Conservation (phyloP, 2,888 invertebrate species). For the Noctua fimbriata region DNA sequence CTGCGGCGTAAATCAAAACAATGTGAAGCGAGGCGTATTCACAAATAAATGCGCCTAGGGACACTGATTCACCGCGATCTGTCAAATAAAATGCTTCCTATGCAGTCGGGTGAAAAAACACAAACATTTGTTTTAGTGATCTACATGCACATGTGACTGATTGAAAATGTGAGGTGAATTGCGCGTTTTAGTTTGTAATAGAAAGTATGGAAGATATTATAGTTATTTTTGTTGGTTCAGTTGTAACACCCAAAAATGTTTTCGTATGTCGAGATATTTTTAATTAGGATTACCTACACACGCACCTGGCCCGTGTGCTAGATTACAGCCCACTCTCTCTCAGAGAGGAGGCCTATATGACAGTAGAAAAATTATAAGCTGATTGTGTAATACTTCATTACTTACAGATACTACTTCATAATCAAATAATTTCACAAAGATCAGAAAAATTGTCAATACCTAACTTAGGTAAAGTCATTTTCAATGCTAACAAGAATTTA, state of each 20-base stretch:
- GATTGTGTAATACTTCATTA: background rate
- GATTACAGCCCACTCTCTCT: background rate
- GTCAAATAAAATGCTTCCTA: conserved; percentile 82
- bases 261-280: background rate
- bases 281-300: background rate
- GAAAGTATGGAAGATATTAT: background rate
- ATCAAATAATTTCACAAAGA: background rate
- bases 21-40: conserved; percentile 80
- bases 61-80: conserved; percentile 83
- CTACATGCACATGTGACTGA: conserved; percentile 69
- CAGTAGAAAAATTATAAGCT: background rate
- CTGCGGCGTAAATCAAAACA: conserved; percentile 80
- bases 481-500: background rate
- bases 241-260: background rate
- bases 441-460: background rate
- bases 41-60: conserved; percentile 87
- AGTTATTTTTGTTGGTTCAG: background rate
- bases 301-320: background rate
- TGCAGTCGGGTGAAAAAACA: conserved; percentile 71
- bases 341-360: background rate
- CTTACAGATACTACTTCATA: background rate
- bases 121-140: conserved; percentile 78
- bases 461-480: background rate
- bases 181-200: background rate
- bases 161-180: conserved; percentile 24